Conservation (phyloP, 1,140 invertebrate genomes). For the Papilio helenus region DNA sequence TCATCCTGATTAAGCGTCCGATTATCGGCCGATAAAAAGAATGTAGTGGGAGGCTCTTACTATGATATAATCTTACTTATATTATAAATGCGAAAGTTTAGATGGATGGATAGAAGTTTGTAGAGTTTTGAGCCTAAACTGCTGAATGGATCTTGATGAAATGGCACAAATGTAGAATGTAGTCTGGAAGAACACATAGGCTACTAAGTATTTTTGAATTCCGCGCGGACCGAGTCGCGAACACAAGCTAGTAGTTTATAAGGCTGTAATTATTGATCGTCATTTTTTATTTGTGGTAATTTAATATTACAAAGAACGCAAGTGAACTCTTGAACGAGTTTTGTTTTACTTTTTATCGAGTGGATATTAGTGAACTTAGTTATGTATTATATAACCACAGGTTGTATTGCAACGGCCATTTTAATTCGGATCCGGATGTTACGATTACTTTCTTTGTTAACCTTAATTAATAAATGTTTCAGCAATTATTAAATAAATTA, state of each 20-base stretch:
- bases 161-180: too few relatives aligned
- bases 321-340: conserved; percentile 23
- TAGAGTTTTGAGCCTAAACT: too few relatives aligned
- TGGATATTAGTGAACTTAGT: conserved; percentile 25
- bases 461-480: not conserved
- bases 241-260: not conserved
- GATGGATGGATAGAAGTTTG: too few relatives aligned
- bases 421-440: conserved; percentile 25
- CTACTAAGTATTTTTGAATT: too few relatives aligned
- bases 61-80: too few relatives aligned
- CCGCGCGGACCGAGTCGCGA: too few relatives aligned
- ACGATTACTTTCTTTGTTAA: conserved; percentile 31
- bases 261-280: not conserved
- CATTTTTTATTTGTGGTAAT: not conserved
- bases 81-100: too few relatives aligned
- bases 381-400: conserved; percentile 25
- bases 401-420: not conserved
- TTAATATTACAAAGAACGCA: not conserved
- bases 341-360: conserved; percentile 19
- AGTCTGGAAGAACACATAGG: too few relatives aligned
- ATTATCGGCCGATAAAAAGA: too few relatives aligned
- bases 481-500: not conserved
- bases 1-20: too few relatives aligned
- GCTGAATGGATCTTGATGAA: too few relatives aligned
- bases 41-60: too few relatives aligned